phyloP scores from a whole-genome alignment of 53 echinoderm and acorn worm species.

The Holothuria scabra region DNA sequence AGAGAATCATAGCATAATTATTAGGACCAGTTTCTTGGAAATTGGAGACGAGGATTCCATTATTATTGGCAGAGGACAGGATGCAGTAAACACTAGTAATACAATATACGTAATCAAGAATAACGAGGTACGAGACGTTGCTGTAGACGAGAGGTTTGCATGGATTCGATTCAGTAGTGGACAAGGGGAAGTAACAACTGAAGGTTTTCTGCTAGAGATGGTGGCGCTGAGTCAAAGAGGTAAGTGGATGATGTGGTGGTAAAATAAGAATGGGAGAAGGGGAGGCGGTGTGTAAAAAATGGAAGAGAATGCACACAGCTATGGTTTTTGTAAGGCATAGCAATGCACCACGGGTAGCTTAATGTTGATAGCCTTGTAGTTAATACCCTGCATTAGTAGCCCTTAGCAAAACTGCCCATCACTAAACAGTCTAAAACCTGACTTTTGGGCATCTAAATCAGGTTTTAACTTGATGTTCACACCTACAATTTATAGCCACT shows the following conservation, averaged over 20 bases:
- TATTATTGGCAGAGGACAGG: conserved; percentile 28
- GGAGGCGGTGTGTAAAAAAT: no score
- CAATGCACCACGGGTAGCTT: no score
- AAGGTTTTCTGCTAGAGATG: conserved; percentile 47
- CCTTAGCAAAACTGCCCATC: no score
- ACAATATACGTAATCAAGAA: background rate
- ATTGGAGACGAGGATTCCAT: conserved; percentile 15
- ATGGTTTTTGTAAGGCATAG: no score
- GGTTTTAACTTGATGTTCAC: no score
- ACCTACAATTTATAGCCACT: no score
- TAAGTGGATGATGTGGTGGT: background rate
- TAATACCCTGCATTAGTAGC: no score
- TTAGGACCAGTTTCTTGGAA: conserved; percentile 10
- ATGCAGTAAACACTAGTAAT: conserved; percentile 30
- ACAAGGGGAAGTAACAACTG: background rate
- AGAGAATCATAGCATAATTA: conserved; percentile 29
- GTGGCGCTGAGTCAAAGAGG: conserved; percentile 21
- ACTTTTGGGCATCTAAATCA: no score
- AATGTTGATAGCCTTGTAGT: no score
- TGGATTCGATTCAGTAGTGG: conserved; percentile 39
- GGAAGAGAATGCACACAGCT: no score
- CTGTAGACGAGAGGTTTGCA: background rate
- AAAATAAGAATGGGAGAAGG: no score
- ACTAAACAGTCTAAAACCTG: no score
- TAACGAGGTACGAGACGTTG: background rate